Base-by-base conservation (phyloP, 2,113 vertebrate species). In the Apeltes quadracus region DNA sequence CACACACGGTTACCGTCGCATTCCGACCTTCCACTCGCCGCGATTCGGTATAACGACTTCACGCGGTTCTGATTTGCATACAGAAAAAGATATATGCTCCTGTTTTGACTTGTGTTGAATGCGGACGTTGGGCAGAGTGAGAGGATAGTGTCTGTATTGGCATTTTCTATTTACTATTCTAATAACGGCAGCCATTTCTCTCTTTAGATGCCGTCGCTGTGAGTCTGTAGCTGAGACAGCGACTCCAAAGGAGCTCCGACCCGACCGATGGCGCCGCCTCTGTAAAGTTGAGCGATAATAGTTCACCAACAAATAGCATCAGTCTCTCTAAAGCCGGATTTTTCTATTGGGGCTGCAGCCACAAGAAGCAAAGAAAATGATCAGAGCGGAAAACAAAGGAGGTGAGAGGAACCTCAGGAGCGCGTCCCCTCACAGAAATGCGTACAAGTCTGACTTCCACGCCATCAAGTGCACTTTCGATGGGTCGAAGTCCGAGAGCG, bases 371-470 rank as follows among this genome's bases (percentile, higher is more conserved):
- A 57, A 93, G 32, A 82, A 93, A 85, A 97, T 97, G 96, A 95
- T 97, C 78, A 96, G 95, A 88, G 92, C 95, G 0, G 96, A 97
- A 88, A 94, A 92, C 71, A 97, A 97, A 91, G 95, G 93, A 46
- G 94, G 93, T 18, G 96, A 97, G 73, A 93, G 96, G 87, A 95
- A 89, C 78, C 92, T 97, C 57, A 89, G 96, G 91, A 97, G 96
- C 62, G 95, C 96, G 63, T 97, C 96, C 79, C 96, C 96, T 3
- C 96, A 97, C 81, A 93, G 96, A 91, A 97, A 96, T 68, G 91
- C 96, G 2, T 97, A 97, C 90, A 97, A 96, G 88, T 93, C 96
- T 0, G 96, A 97, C 89, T 97, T 97, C 78, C 96, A 97, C 76
- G 93, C 96, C 64, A 96, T 97, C 82, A 97, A 96, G 78, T 96